Evolutionary conservation across 1,140 invertebrate genomes (phyloP).

Genomic region (Drosophila miranda): DNA sequence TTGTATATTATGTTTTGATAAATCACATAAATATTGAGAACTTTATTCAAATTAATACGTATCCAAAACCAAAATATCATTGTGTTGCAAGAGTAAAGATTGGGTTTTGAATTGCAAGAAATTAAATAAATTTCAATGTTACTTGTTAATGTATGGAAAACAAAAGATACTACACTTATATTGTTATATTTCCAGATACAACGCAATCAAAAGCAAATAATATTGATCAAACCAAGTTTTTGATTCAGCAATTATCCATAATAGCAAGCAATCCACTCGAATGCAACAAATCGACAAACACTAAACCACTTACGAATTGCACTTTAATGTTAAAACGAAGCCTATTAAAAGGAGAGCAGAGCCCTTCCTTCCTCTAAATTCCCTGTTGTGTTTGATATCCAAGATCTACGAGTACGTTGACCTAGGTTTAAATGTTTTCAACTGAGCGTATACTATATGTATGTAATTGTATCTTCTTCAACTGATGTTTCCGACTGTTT

Average conservation of each 20-base stretch:
- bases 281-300: constrained; percentile 27
- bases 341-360: neutral
- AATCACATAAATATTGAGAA: constrained; percentile 53
- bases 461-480: constrained; percentile 21
- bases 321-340: constrained; percentile 18
- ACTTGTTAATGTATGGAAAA: constrained; percentile 71
- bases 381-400: constrained; percentile 44
- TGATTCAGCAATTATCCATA: constrained; percentile 45
- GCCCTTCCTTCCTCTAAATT: constrained; percentile 15
- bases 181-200: constrained; percentile 61
- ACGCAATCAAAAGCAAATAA: constrained; percentile 48
- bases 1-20: constrained; percentile 66
- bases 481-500: constrained; percentile 48
- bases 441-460: constrained; percentile 15
- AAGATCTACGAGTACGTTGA: constrained; percentile 36
- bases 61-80: constrained; percentile 55
- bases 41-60: constrained; percentile 56
- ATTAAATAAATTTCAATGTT: constrained; percentile 47
- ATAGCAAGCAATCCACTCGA: constrained; percentile 66
- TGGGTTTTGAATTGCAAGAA: constrained; percentile 60
- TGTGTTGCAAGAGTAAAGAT: constrained; percentile 60
- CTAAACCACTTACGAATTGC: constrained; percentile 39
- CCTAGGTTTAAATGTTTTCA: constrained; percentile 37
- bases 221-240: constrained; percentile 52
- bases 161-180: constrained; percentile 54